These are phyloP conservation scores for Dolichallabes microphthalmus DNA, from an alignment of 2,113 vertebrate genomes.

Conservation along the genomic window DNA sequence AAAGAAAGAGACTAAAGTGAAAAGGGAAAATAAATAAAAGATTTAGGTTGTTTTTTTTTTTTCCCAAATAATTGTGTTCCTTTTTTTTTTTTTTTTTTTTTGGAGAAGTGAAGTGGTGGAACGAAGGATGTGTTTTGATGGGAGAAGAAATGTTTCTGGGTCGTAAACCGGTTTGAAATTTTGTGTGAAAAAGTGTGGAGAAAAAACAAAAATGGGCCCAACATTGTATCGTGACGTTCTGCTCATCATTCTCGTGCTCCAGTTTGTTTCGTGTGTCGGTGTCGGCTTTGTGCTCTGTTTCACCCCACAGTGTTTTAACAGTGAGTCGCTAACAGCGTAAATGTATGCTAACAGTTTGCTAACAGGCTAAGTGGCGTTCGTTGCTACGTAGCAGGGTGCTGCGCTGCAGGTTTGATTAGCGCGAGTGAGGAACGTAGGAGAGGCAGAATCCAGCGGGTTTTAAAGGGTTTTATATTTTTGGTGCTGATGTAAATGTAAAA, in stretches of 20 bases:
- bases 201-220: neutral
- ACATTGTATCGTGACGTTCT: neutral
- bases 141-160: neutral
- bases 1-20: conserved; percentile 55
- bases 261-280: neutral
- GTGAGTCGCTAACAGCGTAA: neutral
- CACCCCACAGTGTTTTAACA: neutral
- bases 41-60: conserved; percentile 1
- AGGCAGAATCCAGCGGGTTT: conserved; percentile 47
- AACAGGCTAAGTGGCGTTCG: neutral
- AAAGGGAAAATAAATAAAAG: conserved; percentile 5
- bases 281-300: neutral
- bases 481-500: conserved; percentile 76
- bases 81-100: conserved; percentile 41
- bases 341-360: neutral
- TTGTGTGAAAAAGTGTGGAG: too few species aligned
- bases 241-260: neutral
- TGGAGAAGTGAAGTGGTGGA: conserved; percentile 1
- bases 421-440: conserved; percentile 51
- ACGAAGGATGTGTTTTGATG: neutral
- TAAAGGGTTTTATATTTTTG: conserved; percentile 67
- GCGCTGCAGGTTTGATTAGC: conserved; percentile 52
- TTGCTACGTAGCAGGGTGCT: neutral
- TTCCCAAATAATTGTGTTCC: conserved; percentile 12
- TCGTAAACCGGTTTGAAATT: neutral